phyloP scores from a whole-genome alignment of 2,797 vertebrate genomes.

The Spinibarbus caldwelli region DNA sequence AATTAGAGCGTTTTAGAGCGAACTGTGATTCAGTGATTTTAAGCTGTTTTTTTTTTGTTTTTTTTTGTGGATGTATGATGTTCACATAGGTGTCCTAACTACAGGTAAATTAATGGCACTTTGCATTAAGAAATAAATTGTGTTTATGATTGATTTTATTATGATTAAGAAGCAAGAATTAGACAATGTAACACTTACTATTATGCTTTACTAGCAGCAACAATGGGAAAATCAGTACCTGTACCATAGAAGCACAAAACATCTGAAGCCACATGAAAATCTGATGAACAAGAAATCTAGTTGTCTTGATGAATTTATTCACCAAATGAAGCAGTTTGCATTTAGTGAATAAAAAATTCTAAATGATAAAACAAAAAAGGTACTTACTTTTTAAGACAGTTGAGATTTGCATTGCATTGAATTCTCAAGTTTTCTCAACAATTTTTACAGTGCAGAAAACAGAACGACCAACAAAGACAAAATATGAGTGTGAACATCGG shows the following conservation, averaged over 20 bases:
- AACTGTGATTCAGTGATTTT: neutral
- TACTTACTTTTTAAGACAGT: neutral
- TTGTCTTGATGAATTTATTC: neutral
- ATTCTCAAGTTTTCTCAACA: neutral
- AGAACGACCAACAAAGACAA: neutral
- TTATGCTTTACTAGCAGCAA: neutral
- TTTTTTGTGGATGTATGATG: neutral
- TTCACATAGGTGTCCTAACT: neutral
- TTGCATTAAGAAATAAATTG: neutral
- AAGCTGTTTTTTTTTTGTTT: no score
- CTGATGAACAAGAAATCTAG: no score
- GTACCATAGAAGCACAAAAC: neutral
- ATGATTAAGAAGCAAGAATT: neutral
- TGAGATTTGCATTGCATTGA: neutral
- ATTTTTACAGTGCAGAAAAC: neutral
- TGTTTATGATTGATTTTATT: neutral
- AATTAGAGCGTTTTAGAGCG: neutral
- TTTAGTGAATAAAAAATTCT: neutral
- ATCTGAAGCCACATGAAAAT: neutral
- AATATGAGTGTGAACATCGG: neutral
- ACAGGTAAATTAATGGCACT: neutral
- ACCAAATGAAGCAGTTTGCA: neutral
- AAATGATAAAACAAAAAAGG: neutral
- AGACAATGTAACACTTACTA: neutral
- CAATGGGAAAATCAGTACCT: neutral